phyloP scores from a whole-genome alignment of 2,888 invertebrate genomes.

The Athalia circularis region DNA sequence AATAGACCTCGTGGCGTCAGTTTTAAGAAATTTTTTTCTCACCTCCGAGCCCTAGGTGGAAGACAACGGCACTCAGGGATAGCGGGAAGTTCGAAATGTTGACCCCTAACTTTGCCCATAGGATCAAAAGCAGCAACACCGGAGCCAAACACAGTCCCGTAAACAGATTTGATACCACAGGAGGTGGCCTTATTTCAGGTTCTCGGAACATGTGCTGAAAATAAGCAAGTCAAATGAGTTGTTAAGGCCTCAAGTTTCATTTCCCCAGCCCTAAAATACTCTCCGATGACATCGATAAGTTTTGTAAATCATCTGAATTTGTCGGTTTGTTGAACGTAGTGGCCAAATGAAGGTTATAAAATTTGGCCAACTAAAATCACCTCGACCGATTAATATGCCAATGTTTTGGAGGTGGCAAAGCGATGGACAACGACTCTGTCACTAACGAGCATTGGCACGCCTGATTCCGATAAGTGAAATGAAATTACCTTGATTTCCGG shows the following conservation, averaged over 20 bases:
- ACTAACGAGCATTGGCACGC: slow-evolving; percentile 72
- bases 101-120: slow-evolving; percentile 92
- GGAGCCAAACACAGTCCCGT: slow-evolving; percentile 89
- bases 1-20: neutral
- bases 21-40: slow-evolving; percentile 55
- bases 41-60: slow-evolving; percentile 93
- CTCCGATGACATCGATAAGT: neutral
- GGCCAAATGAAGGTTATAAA: neutral
- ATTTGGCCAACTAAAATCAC: neutral
- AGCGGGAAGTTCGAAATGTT: slow-evolving; percentile 90
- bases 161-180: slow-evolving; percentile 92
- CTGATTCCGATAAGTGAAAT: slow-evolving; percentile 5
- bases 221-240: slow-evolving; percentile 6
- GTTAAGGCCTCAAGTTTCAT: neutral
- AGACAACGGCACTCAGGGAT: slow-evolving; percentile 87
- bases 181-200: slow-evolving; percentile 94
- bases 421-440: slow-evolving; percentile 57
- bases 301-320: neutral
- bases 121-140: slow-evolving; percentile 85
- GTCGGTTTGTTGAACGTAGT: slow-evolving; percentile 2
- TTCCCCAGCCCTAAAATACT: no score
- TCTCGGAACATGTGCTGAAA: slow-evolving; percentile 89
- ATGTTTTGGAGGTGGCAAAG: slow-evolving; percentile 71
- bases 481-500: slow-evolving; percentile 78
- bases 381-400: slow-evolving; percentile 63